Evolutionary conservation across 2,797 vertebrate genomes (phyloP), one percentile per base, ranked within the genome.

Genomic region (Coregonus sp.): DNA sequence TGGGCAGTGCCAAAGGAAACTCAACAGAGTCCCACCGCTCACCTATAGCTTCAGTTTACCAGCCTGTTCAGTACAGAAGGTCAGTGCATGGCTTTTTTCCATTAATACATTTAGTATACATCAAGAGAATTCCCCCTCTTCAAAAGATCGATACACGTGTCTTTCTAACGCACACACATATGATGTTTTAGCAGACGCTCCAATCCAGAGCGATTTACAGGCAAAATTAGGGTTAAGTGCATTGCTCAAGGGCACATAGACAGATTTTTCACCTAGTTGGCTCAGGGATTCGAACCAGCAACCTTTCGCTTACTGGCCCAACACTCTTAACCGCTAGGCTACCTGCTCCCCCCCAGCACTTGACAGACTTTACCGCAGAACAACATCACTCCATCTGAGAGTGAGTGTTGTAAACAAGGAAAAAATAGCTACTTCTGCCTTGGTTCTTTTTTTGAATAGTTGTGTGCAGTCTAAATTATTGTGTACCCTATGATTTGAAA

Each of bases 1-100:
- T 78, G 82, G 70, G 66, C 71, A 15, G 16, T 20, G n/a, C 18
- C 56, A n/a, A 47, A 35, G 7, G 18, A 40, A 4, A 18, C 68
- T 7, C 35, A 16, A n/a, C 16, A 37, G 3, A 6, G 11, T 66
- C 63, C 63, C 63, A 66, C 35, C 79, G 78, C 73, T n/a, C n/a
- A n/a, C 56, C n/a, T 61, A 61, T 61, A 61, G 56, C 56, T n/a
- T 61, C 18, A n/a, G n/a, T 61, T 7, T 47, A 11, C 40, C 40
- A 7, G 56, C 56, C n/a, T n/a, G 6, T n/a, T 61, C n/a, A 61
- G 56, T 20, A 7, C 18, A n/a, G 56, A 18, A 18, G 6, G 6
- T 61, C 2, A 61, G 56, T 6, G 2, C 56, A 18, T 5, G 18
- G 5, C 7, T n/a, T n/a, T 61, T 25, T 5, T 61, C 56, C n/a